These are phyloP conservation scores for Temnothorax longispinosus DNA, from an alignment of 1,140 invertebrate genomes.

Conservation along the genomic window DNA sequence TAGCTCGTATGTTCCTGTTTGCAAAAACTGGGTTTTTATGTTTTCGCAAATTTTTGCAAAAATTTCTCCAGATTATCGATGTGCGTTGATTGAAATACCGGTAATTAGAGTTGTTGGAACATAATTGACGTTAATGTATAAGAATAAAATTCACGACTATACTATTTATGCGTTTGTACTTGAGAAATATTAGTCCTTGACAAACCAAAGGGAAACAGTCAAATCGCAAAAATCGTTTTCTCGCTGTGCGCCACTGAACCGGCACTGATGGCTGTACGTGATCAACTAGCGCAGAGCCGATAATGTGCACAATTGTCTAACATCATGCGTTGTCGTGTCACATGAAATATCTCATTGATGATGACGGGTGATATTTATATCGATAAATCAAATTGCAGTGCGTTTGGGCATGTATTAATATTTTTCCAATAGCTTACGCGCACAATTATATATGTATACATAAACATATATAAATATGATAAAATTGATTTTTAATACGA, in stretches of 20 bases:
- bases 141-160: background rate
- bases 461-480: background rate
- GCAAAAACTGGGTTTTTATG: background rate
- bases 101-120: conserved; percentile 10
- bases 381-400: conserved; percentile 8
- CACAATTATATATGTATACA: background rate
- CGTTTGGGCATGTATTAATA: conserved; percentile 3
- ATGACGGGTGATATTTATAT: background rate
- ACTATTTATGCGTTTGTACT: background rate
- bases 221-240: conserved; percentile 53
- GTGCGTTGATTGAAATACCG: background rate
- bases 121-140: conserved; percentile 4
- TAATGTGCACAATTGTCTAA: conserved; percentile 40
- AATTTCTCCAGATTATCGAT: background rate
- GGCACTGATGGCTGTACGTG: conserved; percentile 61
- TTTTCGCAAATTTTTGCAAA: background rate
- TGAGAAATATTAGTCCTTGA: conserved; percentile 63
- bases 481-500: background rate
- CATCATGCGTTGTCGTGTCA: conserved; percentile 1
- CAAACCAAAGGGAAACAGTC: conserved; percentile 51
- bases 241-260: conserved; percentile 69
- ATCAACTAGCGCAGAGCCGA: conserved; percentile 19
- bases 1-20: background rate
- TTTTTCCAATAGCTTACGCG: background rate
- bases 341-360: conserved; percentile 18